A percentile compares a stretch with the other conserved stretches of the same genome.
Evolutionary conservation across 2,113 vertebrate genomes (phyloP).

Genomic region (Gavialis gangeticus): DNA sequence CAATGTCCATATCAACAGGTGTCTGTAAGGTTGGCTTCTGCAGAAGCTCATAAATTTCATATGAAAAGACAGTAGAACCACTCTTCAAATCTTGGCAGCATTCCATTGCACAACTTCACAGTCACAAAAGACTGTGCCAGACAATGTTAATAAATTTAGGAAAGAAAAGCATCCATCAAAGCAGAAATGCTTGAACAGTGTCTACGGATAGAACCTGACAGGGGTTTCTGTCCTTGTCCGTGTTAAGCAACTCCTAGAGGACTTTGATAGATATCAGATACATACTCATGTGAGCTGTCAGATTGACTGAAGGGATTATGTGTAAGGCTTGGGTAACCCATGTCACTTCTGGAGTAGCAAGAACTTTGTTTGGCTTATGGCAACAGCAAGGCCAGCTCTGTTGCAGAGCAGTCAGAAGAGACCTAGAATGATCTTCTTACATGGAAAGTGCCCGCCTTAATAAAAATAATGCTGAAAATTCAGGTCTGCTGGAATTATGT

Average conservation of each 20-base stretch:
- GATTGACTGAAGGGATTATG: not conserved
- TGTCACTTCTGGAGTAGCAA: not conserved
- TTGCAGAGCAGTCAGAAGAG: accelerated
- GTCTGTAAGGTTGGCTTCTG: not conserved
- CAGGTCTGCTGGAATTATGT: not conserved
- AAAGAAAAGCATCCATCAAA: not conserved
- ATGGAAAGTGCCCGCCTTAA: not conserved
- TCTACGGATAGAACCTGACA: not conserved
- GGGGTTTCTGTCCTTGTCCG: not conserved
- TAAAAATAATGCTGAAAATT: not conserved
- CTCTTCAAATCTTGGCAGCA: not conserved
- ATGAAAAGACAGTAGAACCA: not conserved
- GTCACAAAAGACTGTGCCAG: not conserved
- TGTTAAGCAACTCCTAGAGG: not conserved
- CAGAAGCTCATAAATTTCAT: not conserved
- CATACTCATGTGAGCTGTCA: not conserved
- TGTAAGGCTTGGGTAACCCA: not conserved
- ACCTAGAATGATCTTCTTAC: not conserved
- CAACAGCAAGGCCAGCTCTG: not conserved
- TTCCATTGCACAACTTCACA: not conserved
- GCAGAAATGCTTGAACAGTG: not conserved
- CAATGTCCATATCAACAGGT: not conserved
- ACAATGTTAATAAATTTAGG: not conserved
- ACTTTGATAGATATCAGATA: not conserved
- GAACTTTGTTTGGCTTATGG: not conserved